A percentile compares a stretch with the other conserved stretches of the same genome.
Evolutionary conservation across 2,888 invertebrate species (phyloP).

Genomic region (Torymus auratus): DNA sequence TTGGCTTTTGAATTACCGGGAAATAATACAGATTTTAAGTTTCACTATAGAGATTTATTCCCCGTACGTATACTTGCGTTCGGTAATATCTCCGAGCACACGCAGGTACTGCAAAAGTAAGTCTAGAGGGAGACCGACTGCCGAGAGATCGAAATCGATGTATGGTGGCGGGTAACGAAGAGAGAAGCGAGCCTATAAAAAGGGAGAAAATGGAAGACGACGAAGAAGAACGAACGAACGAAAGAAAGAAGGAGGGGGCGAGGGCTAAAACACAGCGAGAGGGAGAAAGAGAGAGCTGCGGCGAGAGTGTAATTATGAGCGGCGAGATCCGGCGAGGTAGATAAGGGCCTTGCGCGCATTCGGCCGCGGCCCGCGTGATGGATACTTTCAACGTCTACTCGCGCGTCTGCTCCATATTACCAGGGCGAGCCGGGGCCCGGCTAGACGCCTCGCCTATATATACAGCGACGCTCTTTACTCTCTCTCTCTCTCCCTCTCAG

Average conservation of each 20-base stretch:
- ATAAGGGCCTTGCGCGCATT: slow-evolving; percentile 64
- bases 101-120: slow-evolving; percentile 9
- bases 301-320: slow-evolving; percentile 76
- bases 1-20: neutral
- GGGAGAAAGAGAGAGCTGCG: slow-evolving; percentile 48
- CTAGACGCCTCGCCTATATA: neutral
- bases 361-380: slow-evolving; percentile 69
- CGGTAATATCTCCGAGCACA: neutral
- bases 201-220: slow-evolving; percentile 37
- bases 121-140: slow-evolving; percentile 7
- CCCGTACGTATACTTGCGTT: neutral
- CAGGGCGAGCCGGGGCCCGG: slow-evolving; percentile 54
- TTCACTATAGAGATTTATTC: slow-evolving; percentile 47
- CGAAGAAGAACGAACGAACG: slow-evolving; percentile 30
- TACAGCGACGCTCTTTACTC: slow-evolving; percentile 58
- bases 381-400: slow-evolving; percentile 76
- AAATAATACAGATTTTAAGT: slow-evolving; percentile 48
- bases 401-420: slow-evolving; percentile 75
- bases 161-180: slow-evolving; percentile 43
- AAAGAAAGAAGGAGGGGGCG: slow-evolving; percentile 19
- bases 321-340: slow-evolving; percentile 73
- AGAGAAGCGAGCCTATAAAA: slow-evolving; percentile 41
- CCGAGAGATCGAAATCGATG: slow-evolving; percentile 51
- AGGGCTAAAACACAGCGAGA: slow-evolving; percentile 51
- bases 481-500: slow-evolving; percentile 53